phyloP scores from a whole-genome alignment of 2,113 vertebrate genomes.

The Salvator merianae region DNA sequence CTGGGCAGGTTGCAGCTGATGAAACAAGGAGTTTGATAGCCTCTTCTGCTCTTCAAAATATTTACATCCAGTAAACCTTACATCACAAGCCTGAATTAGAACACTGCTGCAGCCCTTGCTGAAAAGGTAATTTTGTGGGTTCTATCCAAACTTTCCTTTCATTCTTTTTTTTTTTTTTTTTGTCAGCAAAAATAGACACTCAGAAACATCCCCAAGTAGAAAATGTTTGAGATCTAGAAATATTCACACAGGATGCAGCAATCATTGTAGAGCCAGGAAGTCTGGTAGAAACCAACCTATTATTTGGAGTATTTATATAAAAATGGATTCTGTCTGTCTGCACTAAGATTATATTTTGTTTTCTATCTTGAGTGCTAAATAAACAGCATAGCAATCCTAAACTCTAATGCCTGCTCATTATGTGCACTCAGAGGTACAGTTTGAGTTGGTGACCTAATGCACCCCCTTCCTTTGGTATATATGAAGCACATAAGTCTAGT shows the following conservation, averaged over 20 bases:
- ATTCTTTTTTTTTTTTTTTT: too few species aligned
- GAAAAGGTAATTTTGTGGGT: conserved; percentile 46
- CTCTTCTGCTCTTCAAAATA: background rate
- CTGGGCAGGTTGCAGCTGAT: too few species aligned
- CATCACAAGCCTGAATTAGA: conserved; percentile 30
- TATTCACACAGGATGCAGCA: conserved; percentile 47
- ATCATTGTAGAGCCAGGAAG: conserved; percentile 65
- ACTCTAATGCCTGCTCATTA: conserved; percentile 72
- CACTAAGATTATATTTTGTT: conserved; percentile 61
- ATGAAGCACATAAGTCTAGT: conserved; percentile 27
- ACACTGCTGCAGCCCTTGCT: conserved; percentile 23
- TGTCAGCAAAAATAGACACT: conserved; percentile 37
- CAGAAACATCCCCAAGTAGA: conserved; percentile 49
- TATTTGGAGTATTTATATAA: conserved; percentile 74
- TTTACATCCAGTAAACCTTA: conserved; percentile 27
- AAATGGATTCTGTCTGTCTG: conserved; percentile 46
- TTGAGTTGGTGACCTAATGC: conserved; percentile 61
- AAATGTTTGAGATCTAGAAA: conserved; percentile 50
- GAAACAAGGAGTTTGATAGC: too few species aligned
- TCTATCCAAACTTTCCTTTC: conserved; percentile 38
- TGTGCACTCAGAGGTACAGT: conserved; percentile 54
- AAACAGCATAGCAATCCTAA: conserved; percentile 73
- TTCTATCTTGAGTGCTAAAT: conserved; percentile 68
- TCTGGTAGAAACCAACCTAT: conserved; percentile 70
- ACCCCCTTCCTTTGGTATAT: conserved; percentile 60